A percentile compares a stretch with the other conserved stretches of the same genome.
Evolutionary conservation across 1,140 invertebrate species (phyloP).

Genomic region (Drosophila triauraria): DNA sequence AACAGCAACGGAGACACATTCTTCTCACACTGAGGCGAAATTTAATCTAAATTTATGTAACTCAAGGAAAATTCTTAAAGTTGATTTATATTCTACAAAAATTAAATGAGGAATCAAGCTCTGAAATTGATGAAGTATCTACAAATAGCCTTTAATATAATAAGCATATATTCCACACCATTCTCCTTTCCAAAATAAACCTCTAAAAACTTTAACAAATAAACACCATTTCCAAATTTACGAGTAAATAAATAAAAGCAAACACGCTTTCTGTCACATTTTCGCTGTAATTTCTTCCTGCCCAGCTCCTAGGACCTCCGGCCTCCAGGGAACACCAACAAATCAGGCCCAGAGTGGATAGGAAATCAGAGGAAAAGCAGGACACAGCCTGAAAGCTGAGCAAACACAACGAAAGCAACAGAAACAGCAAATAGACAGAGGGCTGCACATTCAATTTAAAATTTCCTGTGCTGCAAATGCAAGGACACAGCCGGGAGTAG

Average conservation of each 20-base stretch:
- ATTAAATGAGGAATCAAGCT: background rate
- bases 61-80: background rate
- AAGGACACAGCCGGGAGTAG: slow-evolving; percentile 36
- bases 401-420: slow-evolving; percentile 49
- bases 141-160: background rate
- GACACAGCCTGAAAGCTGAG: slow-evolving; percentile 34
- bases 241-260: slow-evolving; percentile 6
- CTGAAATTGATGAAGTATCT: background rate
- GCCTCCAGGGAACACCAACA: slow-evolving; percentile 21
- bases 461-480: slow-evolving; percentile 65
- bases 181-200: too few species aligned
- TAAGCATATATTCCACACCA: background rate
- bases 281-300: background rate
- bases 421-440: slow-evolving; percentile 24
- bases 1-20: slow-evolving; percentile 1
- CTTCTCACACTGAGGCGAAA: slow-evolving; percentile 4
- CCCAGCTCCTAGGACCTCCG: slow-evolving; percentile 22
- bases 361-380: slow-evolving; percentile 28
- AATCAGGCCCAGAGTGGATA: slow-evolving; percentile 49
- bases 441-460: slow-evolving; percentile 74
- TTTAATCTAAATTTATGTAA: background rate
- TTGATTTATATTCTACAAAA: background rate
- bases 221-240: slow-evolving; percentile 5
- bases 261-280: background rate
- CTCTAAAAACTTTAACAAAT: background rate